Base-by-base conservation (phyloP, 2,113 vertebrate genomes). In the Excalfactoria chinensis region DNA sequence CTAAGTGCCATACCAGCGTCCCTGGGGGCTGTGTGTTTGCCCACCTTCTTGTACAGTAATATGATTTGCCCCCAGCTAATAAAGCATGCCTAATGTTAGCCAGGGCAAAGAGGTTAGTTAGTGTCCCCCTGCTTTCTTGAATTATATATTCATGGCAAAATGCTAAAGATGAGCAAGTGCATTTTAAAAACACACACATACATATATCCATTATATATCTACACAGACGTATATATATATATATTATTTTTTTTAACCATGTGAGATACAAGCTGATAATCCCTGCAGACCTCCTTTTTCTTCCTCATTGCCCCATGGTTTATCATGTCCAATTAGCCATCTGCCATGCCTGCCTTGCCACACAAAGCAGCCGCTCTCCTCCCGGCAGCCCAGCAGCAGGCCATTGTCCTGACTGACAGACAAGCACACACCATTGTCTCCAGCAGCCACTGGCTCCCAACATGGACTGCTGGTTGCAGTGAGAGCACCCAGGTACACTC, bases 321-420 rank as follows among this genome's bases (percentile, higher is more conserved):
- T 98, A 97, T 98, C 97, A 97, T 95, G 97, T 98, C 98, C 98
- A 99, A 98, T 98, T 98, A 98, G 97, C 98, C 98, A 99, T 98
- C 98, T 99, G 98, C 98, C 97, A 95, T 95, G 95, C 97, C 88
- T 75, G 86, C 75, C 41, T 86, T 83, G 75, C 67, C 71, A 90
- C 44, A 93, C 93, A 95, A 97, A 96, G 83, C 86, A 44, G 79
- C 62, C 83, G 18, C 91, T 97, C 89, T 93, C 92, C 88, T 89
- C 74, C 49, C 58, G 7, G 34, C 78, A 90, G 96, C 93, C 92
- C 75, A 85, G 93, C 96, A 96, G 95, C 95, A 1, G 89, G 78
- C 93, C 46, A 97, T 98, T 98, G 97, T 98, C 93, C 90, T 68
- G 5, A 71, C 95, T 97, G 96, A 97, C 97, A 97, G 96, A 96